Percentiles rank a stretch among this genome's conserved stretches.
phyloP scores from a whole-genome alignment of 2,113 vertebrate species.

The Psilopsiagon aymara region DNA sequence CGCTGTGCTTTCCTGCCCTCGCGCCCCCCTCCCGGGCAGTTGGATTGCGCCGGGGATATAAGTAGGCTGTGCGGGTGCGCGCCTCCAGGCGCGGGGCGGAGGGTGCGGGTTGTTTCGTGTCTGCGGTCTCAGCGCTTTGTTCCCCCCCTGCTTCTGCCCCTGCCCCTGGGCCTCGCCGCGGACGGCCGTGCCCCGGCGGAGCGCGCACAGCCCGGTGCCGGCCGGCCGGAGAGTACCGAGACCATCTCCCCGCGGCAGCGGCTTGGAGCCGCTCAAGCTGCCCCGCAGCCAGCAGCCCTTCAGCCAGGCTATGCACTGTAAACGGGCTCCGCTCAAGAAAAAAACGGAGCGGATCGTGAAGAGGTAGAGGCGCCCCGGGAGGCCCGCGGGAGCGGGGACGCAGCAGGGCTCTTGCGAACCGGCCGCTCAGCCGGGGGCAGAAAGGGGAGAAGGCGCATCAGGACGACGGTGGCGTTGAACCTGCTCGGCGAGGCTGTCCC shows the following conservation, averaged over 20 bases:
- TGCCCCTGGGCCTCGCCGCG: neutral
- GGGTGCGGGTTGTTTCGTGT: accelerated
- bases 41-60: slow-evolving; percentile 18
- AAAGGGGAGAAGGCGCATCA: neutral
- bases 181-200: neutral
- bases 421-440: neutral
- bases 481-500: neutral
- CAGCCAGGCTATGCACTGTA: slow-evolving; percentile 82
- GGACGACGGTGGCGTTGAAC: neutral
- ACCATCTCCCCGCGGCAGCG: neutral
- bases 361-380: slow-evolving; percentile 79
- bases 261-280: slow-evolving; percentile 75
- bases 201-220: neutral
- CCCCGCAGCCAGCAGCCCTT: slow-evolving; percentile 59
- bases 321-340: slow-evolving; percentile 86
- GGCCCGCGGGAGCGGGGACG: neutral
- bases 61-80: accelerated
- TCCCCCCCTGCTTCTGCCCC: too few relatives aligned
- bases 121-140: accelerated
- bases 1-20: accelerated
- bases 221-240: neutral
- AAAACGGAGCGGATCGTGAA: slow-evolving; percentile 84
- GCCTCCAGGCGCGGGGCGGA: neutral
- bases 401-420: neutral
- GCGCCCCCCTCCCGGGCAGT: neutral